phyloP scores from a whole-genome alignment of 2,113 vertebrate genomes.

The Dicerorhinus sumatrensis region DNA sequence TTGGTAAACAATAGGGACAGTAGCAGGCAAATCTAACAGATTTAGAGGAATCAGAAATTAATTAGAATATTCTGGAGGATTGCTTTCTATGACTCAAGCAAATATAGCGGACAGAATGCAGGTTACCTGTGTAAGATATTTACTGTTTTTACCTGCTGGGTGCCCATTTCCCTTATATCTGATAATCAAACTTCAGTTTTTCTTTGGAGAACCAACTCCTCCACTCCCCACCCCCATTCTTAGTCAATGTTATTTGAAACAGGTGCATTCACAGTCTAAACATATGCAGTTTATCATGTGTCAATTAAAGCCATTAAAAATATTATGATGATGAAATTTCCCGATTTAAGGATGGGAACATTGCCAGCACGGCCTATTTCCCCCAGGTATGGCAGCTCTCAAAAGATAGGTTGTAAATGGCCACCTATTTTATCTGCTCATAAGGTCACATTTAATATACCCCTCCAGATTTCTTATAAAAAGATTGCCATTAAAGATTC shows the following conservation, averaged over 20 bases:
- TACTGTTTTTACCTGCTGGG: background rate
- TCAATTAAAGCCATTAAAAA: slow-evolving; percentile 4
- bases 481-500: background rate
- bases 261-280: background rate
- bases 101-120: background rate
- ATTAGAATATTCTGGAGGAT: background rate
- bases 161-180: background rate
- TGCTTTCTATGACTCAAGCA: background rate
- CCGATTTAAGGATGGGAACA: background rate
- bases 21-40: background rate
- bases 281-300: background rate
- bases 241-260: background rate
- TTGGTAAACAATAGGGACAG: background rate
- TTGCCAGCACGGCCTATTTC: background rate
- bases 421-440: background rate
- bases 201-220: background rate
- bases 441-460: background rate
- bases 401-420: background rate
- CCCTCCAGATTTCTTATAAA: slow-evolving; percentile 6
- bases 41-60: background rate
- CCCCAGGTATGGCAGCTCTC: background rate
- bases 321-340: background rate
- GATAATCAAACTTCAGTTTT: background rate
- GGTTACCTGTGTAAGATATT: background rate
- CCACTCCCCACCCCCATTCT: background rate